These are phyloP conservation scores for Pitta sordida DNA, from an alignment of 2,113 vertebrate genomes.

Conservation along the genomic window DNA sequence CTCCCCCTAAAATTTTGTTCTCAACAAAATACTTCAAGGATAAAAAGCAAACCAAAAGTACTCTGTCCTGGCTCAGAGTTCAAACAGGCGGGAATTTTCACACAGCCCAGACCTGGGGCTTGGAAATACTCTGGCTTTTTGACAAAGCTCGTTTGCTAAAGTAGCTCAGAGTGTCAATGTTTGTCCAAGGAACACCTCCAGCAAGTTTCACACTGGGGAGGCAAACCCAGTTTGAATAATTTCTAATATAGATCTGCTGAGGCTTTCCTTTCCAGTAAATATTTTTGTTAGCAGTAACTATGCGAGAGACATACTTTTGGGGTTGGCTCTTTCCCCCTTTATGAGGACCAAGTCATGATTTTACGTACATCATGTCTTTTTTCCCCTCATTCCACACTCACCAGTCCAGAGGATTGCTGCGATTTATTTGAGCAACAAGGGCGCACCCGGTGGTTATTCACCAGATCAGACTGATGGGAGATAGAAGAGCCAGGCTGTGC, in stretches of 20 bases:
- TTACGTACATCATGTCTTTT: neutral
- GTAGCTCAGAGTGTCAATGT: neutral
- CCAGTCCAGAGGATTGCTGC: neutral
- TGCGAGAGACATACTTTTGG: neutral
- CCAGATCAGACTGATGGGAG: neutral
- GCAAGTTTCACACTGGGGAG: neutral
- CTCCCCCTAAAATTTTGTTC: constrained; percentile 21
- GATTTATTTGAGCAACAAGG: neutral
- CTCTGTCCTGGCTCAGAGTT: neutral
- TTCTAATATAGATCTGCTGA: neutral
- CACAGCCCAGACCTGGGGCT: constrained; percentile 26
- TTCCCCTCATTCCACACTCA: neutral
- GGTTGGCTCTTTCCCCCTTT: neutral
- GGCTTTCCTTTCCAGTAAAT: constrained; percentile 2
- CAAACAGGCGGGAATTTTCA: constrained; percentile 23
- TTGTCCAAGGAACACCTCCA: neutral
- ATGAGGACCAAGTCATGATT: neutral
- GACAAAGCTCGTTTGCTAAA: neutral
- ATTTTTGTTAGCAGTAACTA: neutral
- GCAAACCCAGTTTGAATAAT: neutral
- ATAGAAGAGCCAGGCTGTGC: neutral
- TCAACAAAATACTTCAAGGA: constrained; percentile 29
- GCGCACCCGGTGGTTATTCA: neutral
- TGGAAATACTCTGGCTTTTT: constrained; percentile 18
- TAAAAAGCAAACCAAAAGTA: constrained; percentile 45